Evolutionary conservation across 2,113 vertebrate species (phyloP), one percentile per base, ranked within the genome.

Genomic region (Hemichromis elongatus): DNA sequence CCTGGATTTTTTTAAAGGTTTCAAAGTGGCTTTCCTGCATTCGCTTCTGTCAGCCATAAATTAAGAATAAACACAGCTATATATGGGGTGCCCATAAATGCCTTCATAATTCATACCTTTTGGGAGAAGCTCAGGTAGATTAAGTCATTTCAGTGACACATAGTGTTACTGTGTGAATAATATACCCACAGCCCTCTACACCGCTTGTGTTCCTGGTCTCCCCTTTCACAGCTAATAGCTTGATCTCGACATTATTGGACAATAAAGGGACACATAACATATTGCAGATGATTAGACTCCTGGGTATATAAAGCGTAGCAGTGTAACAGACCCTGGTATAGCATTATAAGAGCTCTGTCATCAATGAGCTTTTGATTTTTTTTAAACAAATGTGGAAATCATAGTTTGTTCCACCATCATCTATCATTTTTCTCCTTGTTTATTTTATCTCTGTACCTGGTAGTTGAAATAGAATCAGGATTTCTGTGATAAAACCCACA

Each of bases 41-140:
- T 92, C 91, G 96, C 96, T 96, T 96, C 96, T 97, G 97, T 98
- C 97, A 98, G 97, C 97, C 97, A 98, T 98, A 98, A 98, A 98
- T 97, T 97, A 97, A 97, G 96, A 96, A 98, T 98, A 98, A 98
- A 97, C 97, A 97, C 90, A 92, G 96, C 96, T 96, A 95, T 97
- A 97, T 97, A 95, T 94, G 92, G 93, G 95, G 92, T 95, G 90
- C 91, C 91, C 94, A 94, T 97, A 98, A 97, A 98, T 96, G 97
- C 96, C 96, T 97, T 97, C 96, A 97, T 98, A 98, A 98, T 96
- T 97, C 97, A 96, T 96, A 96, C 96, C 97, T 96, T 92, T 92
- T 86, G 94, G 91, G 91, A 90, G 92, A 92, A 87, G 85, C 92
- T 93, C 90, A 89, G 92, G 92, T 95, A 93, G 90, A 96, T 94